These are phyloP conservation scores for Palloptera scutellata DNA, from an alignment of 2,888 invertebrate species.

Conservation along the genomic window DNA sequence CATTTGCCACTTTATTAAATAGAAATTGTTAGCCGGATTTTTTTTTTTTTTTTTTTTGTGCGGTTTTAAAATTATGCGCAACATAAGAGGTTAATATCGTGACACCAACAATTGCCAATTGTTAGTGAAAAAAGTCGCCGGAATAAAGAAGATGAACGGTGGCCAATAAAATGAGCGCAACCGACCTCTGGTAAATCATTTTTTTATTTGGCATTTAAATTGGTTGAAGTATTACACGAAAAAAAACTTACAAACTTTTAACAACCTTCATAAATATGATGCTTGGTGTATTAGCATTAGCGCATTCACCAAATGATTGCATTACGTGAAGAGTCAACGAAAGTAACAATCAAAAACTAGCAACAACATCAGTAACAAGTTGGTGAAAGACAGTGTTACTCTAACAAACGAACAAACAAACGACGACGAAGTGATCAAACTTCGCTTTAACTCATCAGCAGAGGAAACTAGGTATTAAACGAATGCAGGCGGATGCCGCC, in stretches of 20 bases:
- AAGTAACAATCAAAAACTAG: constrained; percentile 26
- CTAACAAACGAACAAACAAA: no score
- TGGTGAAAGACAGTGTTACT: background rate
- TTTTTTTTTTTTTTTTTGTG: no score
- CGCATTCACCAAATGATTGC: constrained; percentile 17
- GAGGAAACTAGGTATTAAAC: no score
- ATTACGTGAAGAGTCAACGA: constrained; percentile 35
- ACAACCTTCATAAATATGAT: constrained; percentile 7
- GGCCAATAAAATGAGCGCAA: background rate
- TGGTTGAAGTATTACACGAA: no score
- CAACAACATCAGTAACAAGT: background rate
- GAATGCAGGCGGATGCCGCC: no score
- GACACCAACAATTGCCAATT: constrained; percentile 25
- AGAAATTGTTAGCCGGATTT: no score
- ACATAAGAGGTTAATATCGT: constrained; percentile 28
- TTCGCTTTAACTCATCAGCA: no score
- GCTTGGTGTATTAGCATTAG: no score
- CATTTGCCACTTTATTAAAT: no score
- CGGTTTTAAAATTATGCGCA: background rate
- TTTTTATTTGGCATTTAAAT: background rate
- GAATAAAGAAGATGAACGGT: no score
- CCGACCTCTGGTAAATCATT: constrained; percentile 21
- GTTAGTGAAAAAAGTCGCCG: constrained; percentile 5
- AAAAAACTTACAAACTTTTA: no score
- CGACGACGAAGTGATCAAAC: no score